These are phyloP conservation scores for Tachypleus tridentatus DNA, from an alignment of 1,140 invertebrate genomes.

Conservation along the genomic window DNA sequence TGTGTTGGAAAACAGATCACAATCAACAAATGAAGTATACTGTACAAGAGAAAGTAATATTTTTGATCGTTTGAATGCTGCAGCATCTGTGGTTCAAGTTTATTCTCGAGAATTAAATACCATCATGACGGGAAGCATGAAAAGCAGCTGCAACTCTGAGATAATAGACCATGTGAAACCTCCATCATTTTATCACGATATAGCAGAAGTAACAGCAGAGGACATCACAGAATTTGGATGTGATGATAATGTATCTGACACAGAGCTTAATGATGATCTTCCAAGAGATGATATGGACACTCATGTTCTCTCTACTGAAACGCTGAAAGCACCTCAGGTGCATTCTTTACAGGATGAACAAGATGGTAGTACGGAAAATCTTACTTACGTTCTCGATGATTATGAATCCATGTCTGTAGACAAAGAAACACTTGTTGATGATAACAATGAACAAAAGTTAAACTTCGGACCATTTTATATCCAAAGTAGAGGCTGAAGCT, in stretches of 20 bases:
- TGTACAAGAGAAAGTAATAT: constrained; percentile 14
- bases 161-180: constrained; percentile 48
- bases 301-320: constrained; percentile 15
- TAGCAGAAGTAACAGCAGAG: constrained; percentile 45
- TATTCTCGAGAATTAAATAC: constrained; percentile 26
- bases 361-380: constrained; percentile 15
- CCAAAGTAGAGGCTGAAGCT: constrained; percentile 38
- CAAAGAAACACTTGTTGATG: not conserved
- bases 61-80: constrained; percentile 26
- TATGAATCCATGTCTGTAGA: not conserved
- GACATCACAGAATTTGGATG: constrained; percentile 33
- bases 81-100: constrained; percentile 26
- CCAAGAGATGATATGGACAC: constrained; percentile 26
- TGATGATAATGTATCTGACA: constrained; percentile 44
- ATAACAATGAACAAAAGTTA: not conserved
- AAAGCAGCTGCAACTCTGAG: constrained; percentile 36
- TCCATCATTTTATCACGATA: constrained; percentile 47
- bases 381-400: constrained; percentile 14
- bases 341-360: not conserved
- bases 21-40: constrained; percentile 17
- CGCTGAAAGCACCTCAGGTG: constrained; percentile 8
- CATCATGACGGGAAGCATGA: constrained; percentile 28
- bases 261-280: constrained; percentile 32
- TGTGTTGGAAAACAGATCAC: constrained; percentile 38
- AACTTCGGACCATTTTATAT: constrained; percentile 21